Evolutionary conservation across 2,113 vertebrate species (phyloP).

Genomic region (Saguinus imperator): DNA sequence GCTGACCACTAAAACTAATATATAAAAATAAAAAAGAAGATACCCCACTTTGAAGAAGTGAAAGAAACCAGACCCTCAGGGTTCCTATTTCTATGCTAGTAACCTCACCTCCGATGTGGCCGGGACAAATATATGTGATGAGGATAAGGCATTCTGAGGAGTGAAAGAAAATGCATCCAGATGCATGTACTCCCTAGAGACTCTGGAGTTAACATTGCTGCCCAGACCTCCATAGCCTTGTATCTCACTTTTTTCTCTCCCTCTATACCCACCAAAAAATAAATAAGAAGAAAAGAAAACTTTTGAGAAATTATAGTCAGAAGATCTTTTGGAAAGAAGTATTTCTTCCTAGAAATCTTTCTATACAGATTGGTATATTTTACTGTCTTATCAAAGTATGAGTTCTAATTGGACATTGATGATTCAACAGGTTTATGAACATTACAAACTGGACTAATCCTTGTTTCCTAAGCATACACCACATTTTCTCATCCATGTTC

Average conservation of each 20-base stretch:
- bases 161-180: not conserved
- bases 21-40: not conserved
- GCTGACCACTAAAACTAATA: constrained; percentile 15
- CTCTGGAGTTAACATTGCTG: not conserved
- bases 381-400: not conserved
- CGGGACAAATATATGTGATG: not conserved
- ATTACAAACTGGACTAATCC: not conserved
- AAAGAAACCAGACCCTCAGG: not conserved
- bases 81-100: not conserved
- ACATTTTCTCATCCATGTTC: not conserved
- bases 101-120: not conserved
- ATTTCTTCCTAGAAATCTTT: constrained; percentile 1
- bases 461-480: not conserved
- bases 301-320: not conserved
- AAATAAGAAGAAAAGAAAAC: not conserved
- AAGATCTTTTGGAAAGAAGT: constrained; percentile 18
- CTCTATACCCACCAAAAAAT: not conserved
- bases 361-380: not conserved
- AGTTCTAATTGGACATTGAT: not conserved
- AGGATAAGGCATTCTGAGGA: not conserved
- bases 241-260: constrained; percentile 23
- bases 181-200: not conserved
- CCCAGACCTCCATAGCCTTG: not conserved
- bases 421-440: not conserved
- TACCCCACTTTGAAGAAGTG: constrained; percentile 35